Base-by-base conservation (phyloP, 1,140 invertebrate species). In the Carcinoscorpius rotundicauda region DNA sequence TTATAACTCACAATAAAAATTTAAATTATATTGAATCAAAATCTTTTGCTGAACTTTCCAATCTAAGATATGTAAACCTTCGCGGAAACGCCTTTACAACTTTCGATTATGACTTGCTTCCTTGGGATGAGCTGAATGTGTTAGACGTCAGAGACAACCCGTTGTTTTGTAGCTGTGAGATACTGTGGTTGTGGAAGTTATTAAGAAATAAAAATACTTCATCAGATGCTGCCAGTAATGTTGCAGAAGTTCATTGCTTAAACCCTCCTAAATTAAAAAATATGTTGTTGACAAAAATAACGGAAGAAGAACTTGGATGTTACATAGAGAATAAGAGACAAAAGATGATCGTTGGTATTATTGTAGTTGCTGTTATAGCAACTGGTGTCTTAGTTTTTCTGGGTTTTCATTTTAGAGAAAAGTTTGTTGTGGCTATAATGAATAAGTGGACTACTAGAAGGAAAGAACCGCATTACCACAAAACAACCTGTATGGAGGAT, bases 401-500 rank as follows among this genome's bases (percentile, higher is more conserved):
- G 49, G 62, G 10, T 4, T 58, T 69, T 53, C 62, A 64, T 61
- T 63, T 63, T 62, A 62, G 68, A 4, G 62, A 66, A 60, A 63
- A 58, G 51, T 62, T 66, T 57, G 68, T 64, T 8, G 62, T 60
- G 51, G 58, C 57, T 52, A 61, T 66, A 61, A 66, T 66, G 48
- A 66, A 51, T 52, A 69, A 69, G 64, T 64, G 66, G 68, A 81
- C 84, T 4, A 84, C 87, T 64, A 84, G 84, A 3, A 80, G 87
- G 5, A 91, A 91, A 73, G 88, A 91, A 75, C 85, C 88, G 61
- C 88, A 91, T 73, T 92, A 92, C 73, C 87, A 90, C 73, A 91
- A 91, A 76, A 89, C 88, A 3, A 89, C 29, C 29, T 29, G 87
- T 73, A 87, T 86, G n/a, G 87, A 88, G 48, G 88, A 90, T 71